Conservation (phyloP, 2,113 vertebrate species). For the Scomber scombrus region DNA sequence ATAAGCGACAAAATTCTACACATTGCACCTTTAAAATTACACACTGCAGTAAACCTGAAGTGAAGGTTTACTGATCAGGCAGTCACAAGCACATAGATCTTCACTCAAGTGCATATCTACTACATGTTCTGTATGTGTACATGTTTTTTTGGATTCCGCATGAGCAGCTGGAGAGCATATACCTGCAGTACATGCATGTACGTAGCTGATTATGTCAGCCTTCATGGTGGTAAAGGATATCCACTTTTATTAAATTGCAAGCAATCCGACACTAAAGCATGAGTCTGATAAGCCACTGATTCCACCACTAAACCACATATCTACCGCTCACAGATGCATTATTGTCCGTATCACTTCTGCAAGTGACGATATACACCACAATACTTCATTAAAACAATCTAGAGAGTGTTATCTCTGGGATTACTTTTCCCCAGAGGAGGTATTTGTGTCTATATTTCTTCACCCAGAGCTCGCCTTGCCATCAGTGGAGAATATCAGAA, state of each 20-base stretch:
- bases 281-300: conserved; percentile 29
- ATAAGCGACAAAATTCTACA: too few relatives aligned
- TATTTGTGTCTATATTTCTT: conserved; percentile 26
- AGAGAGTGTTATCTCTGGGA: conserved; percentile 36
- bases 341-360: conserved; percentile 22
- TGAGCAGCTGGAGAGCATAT: background rate
- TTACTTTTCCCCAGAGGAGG: conserved; percentile 30
- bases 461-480: conserved; percentile 5
- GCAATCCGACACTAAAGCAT: conserved; percentile 44
- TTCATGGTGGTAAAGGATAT: conserved; percentile 22
- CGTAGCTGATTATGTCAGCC: background rate
- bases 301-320: conserved; percentile 57
- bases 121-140: background rate
- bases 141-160: background rate
- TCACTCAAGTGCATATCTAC: background rate
- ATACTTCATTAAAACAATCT: conserved; percentile 52
- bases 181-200: background rate
- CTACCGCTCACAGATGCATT: conserved; percentile 36
- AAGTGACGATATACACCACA: conserved; percentile 49
- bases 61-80: background rate
- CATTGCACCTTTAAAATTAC: too few relatives aligned
- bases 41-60: too few relatives aligned
- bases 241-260: conserved; percentile 43
- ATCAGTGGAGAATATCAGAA: conserved; percentile 17
- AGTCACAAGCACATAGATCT: background rate